phyloP scores from a whole-genome alignment of 2,113 vertebrate species.

The Vombatus ursinus region DNA sequence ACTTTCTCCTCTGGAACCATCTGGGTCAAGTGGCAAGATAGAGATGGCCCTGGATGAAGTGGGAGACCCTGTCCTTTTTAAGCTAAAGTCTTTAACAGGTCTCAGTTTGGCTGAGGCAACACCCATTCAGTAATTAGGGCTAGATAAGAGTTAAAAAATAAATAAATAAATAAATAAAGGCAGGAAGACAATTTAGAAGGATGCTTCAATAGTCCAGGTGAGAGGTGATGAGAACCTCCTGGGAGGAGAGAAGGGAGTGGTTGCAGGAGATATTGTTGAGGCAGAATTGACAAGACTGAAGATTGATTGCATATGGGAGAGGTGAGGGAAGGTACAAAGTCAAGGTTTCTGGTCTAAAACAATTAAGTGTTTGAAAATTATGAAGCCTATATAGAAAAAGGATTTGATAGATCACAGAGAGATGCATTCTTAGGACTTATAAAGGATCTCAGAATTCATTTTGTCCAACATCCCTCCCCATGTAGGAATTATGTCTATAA shows the following conservation, averaged over 20 bases:
- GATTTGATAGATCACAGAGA: background rate
- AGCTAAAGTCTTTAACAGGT: too few species aligned
- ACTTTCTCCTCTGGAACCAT: too few species aligned
- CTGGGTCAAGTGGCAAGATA: too few species aligned
- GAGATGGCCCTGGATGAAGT: too few species aligned
- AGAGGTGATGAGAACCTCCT: background rate
- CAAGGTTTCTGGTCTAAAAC: background rate
- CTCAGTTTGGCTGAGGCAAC: too few species aligned
- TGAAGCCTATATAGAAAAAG: background rate
- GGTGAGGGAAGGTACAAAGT: background rate
- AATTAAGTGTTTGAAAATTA: too few species aligned
- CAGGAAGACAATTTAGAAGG: background rate
- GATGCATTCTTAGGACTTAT: background rate
- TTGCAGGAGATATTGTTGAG: background rate
- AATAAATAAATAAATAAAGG: background rate
- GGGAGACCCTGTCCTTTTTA: too few species aligned
- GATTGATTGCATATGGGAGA: background rate
- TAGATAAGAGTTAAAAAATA: background rate
- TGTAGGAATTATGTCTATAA: background rate
- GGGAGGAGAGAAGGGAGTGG: background rate
- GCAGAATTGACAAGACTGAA: background rate
- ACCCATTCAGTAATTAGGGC: too few species aligned
- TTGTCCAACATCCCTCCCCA: background rate
- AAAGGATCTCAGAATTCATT: background rate
- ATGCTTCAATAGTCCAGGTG: background rate